Evolutionary conservation across 35 echinoderm and acorn worm genomes (phyloP), one percentile per base, ranked within the genome.

Genomic region (Amphiura filiformis): DNA sequence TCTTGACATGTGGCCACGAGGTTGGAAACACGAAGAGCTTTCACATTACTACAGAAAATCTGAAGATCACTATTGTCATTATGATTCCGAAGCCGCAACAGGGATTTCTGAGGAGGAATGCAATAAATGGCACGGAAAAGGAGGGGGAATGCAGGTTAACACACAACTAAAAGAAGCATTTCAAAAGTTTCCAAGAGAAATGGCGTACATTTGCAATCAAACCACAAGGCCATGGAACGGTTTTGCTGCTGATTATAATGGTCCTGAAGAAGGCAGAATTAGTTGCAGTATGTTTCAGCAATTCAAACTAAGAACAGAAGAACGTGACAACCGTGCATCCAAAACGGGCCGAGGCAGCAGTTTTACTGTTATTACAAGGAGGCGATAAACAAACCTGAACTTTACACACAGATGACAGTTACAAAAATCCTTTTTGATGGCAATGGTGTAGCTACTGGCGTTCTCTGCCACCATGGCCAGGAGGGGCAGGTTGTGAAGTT

Each of bases 31-130:
- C 13, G 82, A 84, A 15, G 37, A 84, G 32, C 34, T 84, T 57
- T 5, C 39, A 11, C 38, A 56, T 28, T 84, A 84, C 34, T 84
- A 84, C 82, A 84, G 34, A n/a, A 57, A 84, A 34, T 4, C 57
- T 57, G 82, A 84, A 84, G 57, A 84, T 61, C 82, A 84, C 57
- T 84, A 64, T 31, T 84, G 82, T 38, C 82, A 84, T 32, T 84
- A 84, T n/a, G 82, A 84, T 34, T 35, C 42, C 26, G 44, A 64
- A 36, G 32, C 31, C 33, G 39, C 37, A 11, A 84, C 82, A 0
- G 82, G 82, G 0, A 84, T 84, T 57, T 64, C 82, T 64, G 1
- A 7, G 4, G 49, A 84, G 31, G n/a, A n/a, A n/a, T n/a, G n/a
- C n/a, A n/a, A n/a, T n/a, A n/a, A n/a, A n/a, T n/a, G n/a, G n/a